Percentiles rank a stretch among this genome's conserved stretches.
phyloP scores from a whole-genome alignment of 1,140 invertebrate genomes.

The Nephotettix cincticeps region DNA sequence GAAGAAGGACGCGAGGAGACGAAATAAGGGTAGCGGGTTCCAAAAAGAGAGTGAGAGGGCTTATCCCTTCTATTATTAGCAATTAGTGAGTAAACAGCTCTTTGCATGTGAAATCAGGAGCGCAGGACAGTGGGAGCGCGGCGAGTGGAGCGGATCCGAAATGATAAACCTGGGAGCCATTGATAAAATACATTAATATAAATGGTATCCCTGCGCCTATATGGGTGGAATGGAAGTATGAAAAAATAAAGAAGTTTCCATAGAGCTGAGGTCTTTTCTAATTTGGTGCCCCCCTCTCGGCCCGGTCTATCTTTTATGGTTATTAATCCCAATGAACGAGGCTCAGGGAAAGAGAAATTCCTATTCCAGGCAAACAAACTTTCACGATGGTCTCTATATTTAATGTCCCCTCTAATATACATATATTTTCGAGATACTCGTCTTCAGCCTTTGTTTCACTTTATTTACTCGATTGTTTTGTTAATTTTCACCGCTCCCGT shows the following conservation, averaged over 20 bases:
- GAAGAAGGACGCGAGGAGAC: neutral
- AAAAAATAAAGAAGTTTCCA: conserved; percentile 43
- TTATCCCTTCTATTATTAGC: conserved; percentile 38
- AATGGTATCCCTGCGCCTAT: conserved; percentile 39
- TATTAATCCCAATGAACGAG: conserved; percentile 41
- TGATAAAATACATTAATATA: conserved; percentile 46
- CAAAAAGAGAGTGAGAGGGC: too few relatives aligned
- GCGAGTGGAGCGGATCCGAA: conserved; percentile 32
- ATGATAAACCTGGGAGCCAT: conserved; percentile 44
- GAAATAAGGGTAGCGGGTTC: neutral
- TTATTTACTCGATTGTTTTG: too few relatives aligned
- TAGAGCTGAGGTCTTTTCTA: conserved; percentile 37
- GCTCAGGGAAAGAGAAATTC: conserved; percentile 19
- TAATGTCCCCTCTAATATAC: conserved; percentile 30
- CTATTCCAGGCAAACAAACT: conserved; percentile 33
- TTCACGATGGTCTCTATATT: conserved; percentile 34
- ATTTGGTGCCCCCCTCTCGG: conserved; percentile 32
- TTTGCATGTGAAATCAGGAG: conserved; percentile 39
- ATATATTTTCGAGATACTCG: too few relatives aligned
- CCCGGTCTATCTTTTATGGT: conserved; percentile 42
- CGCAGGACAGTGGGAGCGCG: conserved; percentile 6
- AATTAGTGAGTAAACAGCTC: conserved; percentile 40
- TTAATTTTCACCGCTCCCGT: too few relatives aligned
- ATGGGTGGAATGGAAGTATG: conserved; percentile 43
- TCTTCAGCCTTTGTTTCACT: too few relatives aligned